Conservation (phyloP, 2,888 invertebrate species). For the Tipula vernalis region DNA sequence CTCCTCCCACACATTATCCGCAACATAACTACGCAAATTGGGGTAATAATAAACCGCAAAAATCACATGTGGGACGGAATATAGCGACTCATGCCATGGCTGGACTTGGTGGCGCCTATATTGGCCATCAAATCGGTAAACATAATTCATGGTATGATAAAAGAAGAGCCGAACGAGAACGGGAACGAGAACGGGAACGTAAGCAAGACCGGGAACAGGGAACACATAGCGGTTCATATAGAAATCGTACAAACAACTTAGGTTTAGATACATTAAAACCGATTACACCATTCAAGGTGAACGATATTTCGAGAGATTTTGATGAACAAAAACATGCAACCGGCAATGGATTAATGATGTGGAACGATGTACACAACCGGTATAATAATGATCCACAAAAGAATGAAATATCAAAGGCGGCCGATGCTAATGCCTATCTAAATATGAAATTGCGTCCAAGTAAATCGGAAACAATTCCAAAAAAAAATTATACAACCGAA, state of each 20-base stretch:
- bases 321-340: not conserved
- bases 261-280: not conserved
- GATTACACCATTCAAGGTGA: not conserved
- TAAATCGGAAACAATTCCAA: not conserved
- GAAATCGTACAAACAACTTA: not conserved
- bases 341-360: not conserved
- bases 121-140: not conserved
- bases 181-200: not conserved
- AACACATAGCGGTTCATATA: not conserved
- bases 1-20: not conserved
- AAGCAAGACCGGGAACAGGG: not conserved
- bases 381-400: constrained; percentile 6
- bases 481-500: not conserved
- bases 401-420: constrained; percentile 1
- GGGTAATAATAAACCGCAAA: not conserved
- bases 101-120: constrained; percentile 7
- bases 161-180: not conserved
- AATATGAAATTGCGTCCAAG: not conserved
- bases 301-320: not conserved
- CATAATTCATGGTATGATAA: not conserved
- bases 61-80: not conserved
- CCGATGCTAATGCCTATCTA: not conserved
- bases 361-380: not conserved
- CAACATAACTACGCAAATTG: not conserved
- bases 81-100: not conserved